Conservation (phyloP, 1,140 invertebrate genomes). For the Danaus plexippus region DNA sequence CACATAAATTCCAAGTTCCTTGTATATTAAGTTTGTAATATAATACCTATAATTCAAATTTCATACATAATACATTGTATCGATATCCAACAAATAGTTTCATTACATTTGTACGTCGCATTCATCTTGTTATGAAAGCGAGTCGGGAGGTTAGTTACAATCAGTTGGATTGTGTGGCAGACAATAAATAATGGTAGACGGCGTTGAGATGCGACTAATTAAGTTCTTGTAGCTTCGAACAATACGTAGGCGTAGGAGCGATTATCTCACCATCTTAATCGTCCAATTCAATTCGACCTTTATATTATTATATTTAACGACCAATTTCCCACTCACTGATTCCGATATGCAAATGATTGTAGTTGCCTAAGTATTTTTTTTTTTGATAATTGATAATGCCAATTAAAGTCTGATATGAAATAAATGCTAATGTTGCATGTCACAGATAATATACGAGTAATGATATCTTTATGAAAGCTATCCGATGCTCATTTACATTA, state of each 20-base stretch:
- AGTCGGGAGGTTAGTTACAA: slow-evolving; percentile 34
- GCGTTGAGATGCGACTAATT: slow-evolving; percentile 55
- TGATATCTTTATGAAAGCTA: slow-evolving; percentile 15
- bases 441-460: slow-evolving; percentile 12
- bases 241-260: slow-evolving; percentile 37
- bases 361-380: slow-evolving; percentile 13
- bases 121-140: slow-evolving; percentile 32
- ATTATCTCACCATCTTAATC: slow-evolving; percentile 9
- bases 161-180: slow-evolving; percentile 44
- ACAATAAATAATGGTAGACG: slow-evolving; percentile 50
- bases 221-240: slow-evolving; percentile 53
- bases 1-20: too few species aligned
- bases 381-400: slow-evolving; percentile 52
- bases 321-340: neutral
- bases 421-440: slow-evolving; percentile 22
- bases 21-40: too few species aligned
- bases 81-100: slow-evolving; percentile 16
- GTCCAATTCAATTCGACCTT: slow-evolving; percentile 13
- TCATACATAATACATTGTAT: neutral
- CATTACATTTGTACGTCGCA: slow-evolving; percentile 24
- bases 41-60: too few species aligned
- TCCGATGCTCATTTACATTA: slow-evolving; percentile 11
- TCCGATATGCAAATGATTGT: slow-evolving; percentile 4
- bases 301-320: slow-evolving; percentile 6
- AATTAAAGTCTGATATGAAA: slow-evolving; percentile 40